phyloP scores from a whole-genome alignment of 2,113 vertebrate genomes.

The Lynx canadensis region DNA sequence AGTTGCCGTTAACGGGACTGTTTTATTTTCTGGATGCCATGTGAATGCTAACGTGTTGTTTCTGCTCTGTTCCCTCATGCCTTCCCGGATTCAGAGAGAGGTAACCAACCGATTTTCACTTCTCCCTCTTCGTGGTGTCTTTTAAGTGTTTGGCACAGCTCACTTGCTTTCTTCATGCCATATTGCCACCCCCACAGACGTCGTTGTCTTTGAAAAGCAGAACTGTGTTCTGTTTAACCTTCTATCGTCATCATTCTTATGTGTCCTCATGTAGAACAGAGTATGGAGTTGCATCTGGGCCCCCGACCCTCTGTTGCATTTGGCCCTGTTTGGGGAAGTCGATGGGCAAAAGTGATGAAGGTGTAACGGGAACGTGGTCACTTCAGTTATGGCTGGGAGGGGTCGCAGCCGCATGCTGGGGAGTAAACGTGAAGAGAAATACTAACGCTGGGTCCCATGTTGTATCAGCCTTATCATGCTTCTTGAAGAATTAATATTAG shows the following conservation, averaged over 20 bases:
- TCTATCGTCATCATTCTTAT: not conserved
- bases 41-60: constrained; percentile 84
- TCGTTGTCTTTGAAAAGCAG: not conserved
- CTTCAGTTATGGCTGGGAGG: not conserved
- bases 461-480: not conserved
- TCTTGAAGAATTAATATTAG: not conserved
- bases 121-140: constrained; percentile 61
- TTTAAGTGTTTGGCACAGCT: constrained; percentile 56
- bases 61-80: constrained; percentile 88
- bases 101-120: constrained; percentile 84
- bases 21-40: not conserved
- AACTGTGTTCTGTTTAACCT: not conserved
- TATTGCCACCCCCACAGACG: constrained; percentile 3
- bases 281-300: not conserved
- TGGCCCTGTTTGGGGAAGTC: not conserved
- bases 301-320: not conserved
- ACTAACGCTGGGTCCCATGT: too few relatives aligned
- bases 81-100: constrained; percentile 93
- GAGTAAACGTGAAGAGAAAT: not conserved
- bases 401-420: not conserved
- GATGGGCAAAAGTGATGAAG: not conserved
- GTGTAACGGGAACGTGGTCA: not conserved
- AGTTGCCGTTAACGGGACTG: not conserved
- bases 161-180: constrained; percentile 44
- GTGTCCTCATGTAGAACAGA: not conserved